Evolutionary conservation across 2,113 vertebrate genomes (phyloP), one percentile per base, ranked within the genome.

Genomic region (Chaetura pelagica): DNA sequence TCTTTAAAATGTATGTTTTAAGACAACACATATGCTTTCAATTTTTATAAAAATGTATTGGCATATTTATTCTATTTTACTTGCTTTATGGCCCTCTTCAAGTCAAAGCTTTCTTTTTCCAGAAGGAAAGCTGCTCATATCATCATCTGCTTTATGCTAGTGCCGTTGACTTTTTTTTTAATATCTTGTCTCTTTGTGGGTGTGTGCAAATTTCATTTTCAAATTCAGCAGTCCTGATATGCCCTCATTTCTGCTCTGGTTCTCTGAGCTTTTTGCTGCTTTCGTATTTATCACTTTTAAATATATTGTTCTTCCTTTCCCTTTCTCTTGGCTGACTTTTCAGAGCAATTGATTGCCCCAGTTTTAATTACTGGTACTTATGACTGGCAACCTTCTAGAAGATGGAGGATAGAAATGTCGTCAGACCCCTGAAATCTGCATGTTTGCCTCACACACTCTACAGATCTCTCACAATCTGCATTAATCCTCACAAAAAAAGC

Each of bases 41-140:
- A 96, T 96, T 96, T 94, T 96, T 96, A 68, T 92, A 95, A 96
- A 96, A 93, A 95, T 64, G 35, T 81, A 91, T 90, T 96, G 93
- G 94, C 96, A 51, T 92, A 88, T 94, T 94, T 94, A 71, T 87
- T 75, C 30, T 79, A 40, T 73, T 96, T 96, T 84, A 92, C 64
- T 96, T 94, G 48, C 77, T 95, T 58, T 69, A 90, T 78, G 61
- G 35, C 40, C 81, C 54, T 85, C 54, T 87, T 96, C 62, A 90
- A 91, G 84, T 73, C 32, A 89, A 80, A 92, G 34, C 4, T 93
- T 94, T 94, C 48, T 84, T 93, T 96, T 94, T 95, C 94, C 96
- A 95, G 86, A 81, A 85, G 58, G 24, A 76, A 91, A 92, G 87
- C 94, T 96, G 95, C 54, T 95, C 89, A 90, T 87, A 95, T 96